Percentiles rank a stretch among this genome's conserved stretches.
These are phyloP conservation scores for Mystacornis crossleyi DNA, from an alignment of 2,113 vertebrate species.

Conservation along the genomic window DNA sequence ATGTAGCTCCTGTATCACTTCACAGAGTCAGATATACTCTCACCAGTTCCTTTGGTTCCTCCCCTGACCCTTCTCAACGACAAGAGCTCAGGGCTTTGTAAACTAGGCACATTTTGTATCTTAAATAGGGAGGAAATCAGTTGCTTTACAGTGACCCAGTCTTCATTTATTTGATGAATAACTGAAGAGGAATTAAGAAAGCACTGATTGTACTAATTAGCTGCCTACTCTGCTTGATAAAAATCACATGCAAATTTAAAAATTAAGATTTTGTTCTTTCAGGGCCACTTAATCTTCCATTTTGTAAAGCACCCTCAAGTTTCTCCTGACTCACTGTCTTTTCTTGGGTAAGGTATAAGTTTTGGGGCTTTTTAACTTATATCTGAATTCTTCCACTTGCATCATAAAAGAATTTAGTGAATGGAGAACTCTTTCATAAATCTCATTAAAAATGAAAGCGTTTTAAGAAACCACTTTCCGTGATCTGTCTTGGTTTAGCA, in stretches of 20 bases:
- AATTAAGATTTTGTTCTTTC: neutral
- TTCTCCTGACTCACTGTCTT: neutral
- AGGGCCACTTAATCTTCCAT: neutral
- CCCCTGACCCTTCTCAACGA: neutral
- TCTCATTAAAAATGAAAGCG: neutral
- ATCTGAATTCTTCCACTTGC: neutral
- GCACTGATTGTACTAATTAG: neutral
- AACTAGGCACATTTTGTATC: neutral
- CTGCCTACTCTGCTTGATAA: neutral
- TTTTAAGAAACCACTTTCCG: neutral
- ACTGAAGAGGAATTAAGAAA: neutral
- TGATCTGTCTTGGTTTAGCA: neutral
- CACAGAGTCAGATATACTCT: neutral
- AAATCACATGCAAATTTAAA: neutral
- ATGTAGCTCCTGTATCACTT: neutral
- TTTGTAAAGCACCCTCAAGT: neutral
- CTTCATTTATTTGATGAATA: neutral
- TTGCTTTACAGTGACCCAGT: neutral
- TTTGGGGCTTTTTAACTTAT: neutral
- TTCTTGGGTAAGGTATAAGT: neutral
- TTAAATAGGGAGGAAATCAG: neutral
- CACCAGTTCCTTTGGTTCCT: neutral
- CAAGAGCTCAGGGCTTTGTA: neutral
- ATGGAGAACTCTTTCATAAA: neutral
- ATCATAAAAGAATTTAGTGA: neutral